These are phyloP conservation scores for Simalia tracyae DNA, from an alignment of 2,797 vertebrate genomes.

Conservation along the genomic window DNA sequence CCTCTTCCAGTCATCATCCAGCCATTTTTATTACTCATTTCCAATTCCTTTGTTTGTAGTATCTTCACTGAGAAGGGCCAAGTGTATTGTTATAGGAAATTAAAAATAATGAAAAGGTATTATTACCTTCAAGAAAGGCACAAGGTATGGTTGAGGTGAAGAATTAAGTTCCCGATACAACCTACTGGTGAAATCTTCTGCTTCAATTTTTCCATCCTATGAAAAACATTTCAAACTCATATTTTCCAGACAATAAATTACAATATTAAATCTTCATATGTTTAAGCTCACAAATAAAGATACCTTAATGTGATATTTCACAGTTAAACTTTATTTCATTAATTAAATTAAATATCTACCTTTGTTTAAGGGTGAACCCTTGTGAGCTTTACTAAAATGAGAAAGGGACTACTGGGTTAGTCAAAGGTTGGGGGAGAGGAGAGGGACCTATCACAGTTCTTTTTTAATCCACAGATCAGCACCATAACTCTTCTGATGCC, in stretches of 20 bases:
- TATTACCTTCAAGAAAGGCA: conserved; percentile 98
- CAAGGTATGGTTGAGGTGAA: conserved; percentile 97
- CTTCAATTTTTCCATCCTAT: conserved; percentile 94
- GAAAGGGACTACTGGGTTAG: background rate
- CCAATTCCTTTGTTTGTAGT: background rate
- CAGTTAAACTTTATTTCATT: background rate
- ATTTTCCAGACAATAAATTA: background rate
- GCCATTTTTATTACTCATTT: background rate
- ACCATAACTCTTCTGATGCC: background rate
- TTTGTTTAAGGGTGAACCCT: background rate
- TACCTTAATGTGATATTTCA: background rate
- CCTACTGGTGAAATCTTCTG: conserved; percentile 96
- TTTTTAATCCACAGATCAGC: background rate
- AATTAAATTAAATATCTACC: background rate
- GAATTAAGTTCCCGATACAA: conserved; percentile 97
- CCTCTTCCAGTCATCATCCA: background rate
- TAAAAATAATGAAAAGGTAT: background rate
- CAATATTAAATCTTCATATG: background rate
- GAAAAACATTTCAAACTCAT: conserved; percentile 42
- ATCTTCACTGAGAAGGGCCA: background rate
- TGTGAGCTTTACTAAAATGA: background rate
- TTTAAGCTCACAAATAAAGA: background rate
- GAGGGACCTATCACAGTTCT: background rate
- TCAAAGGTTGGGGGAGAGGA: background rate
- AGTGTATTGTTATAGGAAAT: background rate